These are phyloP conservation scores for Platycheirus albimanus DNA, from an alignment of 2,888 invertebrate species.

Conservation along the genomic window DNA sequence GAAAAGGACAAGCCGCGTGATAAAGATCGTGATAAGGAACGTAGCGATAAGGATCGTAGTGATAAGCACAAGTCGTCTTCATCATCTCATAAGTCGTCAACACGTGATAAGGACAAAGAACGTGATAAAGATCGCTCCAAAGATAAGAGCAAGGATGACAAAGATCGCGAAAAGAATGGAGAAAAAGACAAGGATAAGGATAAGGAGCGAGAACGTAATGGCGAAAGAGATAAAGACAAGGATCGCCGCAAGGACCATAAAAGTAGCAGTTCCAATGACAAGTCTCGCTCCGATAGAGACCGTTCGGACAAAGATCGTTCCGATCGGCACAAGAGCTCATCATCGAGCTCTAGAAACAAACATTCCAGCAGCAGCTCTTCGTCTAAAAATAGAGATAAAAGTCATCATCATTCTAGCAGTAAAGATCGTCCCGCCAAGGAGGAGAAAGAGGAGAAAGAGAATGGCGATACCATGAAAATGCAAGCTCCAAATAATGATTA, in stretches of 20 bases:
- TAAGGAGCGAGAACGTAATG: conserved; percentile 77
- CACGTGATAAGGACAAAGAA: conserved; percentile 82
- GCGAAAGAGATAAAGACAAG: conserved; percentile 78
- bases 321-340: conserved; percentile 80
- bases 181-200: conserved; percentile 80
- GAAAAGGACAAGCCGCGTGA: conserved; percentile 82
- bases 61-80: conserved; percentile 81
- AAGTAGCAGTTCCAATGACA: conserved; percentile 79
- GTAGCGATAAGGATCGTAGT: too few relatives aligned
- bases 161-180: conserved; percentile 82
- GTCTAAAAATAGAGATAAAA: conserved; percentile 77
- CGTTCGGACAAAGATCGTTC: conserved; percentile 69
- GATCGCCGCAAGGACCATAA: conserved; percentile 82
- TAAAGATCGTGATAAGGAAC: conserved; percentile 81
- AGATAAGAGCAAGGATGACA: conserved; percentile 80
- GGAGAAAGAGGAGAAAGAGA: conserved; percentile 76
- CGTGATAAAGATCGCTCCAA: conserved; percentile 81
- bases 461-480: conserved; percentile 66
- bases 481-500: conserved; percentile 75
- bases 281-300: conserved; percentile 61
- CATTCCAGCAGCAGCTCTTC: conserved; percentile 81
- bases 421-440: conserved; percentile 79
- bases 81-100: conserved; percentile 80
- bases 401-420: conserved; percentile 77
- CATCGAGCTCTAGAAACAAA: conserved; percentile 81